Evolutionary conservation across 2,113 vertebrate species (phyloP).

Genomic region (Chloropsis cyanopogon): DNA sequence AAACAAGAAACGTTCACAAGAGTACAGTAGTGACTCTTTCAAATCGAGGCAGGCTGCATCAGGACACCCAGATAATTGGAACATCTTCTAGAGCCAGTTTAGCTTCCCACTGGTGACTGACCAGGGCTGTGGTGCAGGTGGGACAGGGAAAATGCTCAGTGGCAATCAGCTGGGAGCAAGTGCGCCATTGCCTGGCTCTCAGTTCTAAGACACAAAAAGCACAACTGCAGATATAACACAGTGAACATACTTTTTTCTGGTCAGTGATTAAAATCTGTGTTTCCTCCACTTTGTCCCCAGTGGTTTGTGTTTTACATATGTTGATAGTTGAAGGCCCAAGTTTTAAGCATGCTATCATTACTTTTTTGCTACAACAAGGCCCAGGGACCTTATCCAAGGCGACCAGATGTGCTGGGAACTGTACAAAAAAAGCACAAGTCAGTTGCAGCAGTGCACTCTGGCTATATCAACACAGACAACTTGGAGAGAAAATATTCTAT

Average conservation of each 20-base stretch:
- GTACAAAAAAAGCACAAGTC: conserved; percentile 27
- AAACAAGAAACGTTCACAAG: background rate
- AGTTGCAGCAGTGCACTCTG: background rate
- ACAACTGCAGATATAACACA: background rate
- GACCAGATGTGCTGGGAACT: background rate
- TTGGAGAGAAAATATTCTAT: background rate
- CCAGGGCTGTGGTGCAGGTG: background rate
- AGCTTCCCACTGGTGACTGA: background rate
- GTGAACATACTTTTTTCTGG: background rate
- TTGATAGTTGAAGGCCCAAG: background rate
- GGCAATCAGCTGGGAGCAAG: background rate
- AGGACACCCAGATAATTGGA: background rate
- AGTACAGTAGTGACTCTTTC: background rate
- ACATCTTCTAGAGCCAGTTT: background rate
- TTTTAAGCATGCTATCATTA: background rate
- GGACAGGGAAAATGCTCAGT: background rate
- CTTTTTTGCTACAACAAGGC: background rate
- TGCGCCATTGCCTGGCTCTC: rapidly evolving
- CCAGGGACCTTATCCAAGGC: background rate
- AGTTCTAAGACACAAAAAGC: background rate
- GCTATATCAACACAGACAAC: background rate
- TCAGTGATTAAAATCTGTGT: background rate
- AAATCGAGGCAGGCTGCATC: conserved; percentile 32
- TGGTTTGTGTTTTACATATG: conserved; percentile 1
- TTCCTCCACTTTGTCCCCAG: background rate